Percentiles rank a stretch among this genome's conserved stretches.
Evolutionary conservation across 2,113 vertebrate genomes (phyloP).

Genomic region (Anser cygnoides): DNA sequence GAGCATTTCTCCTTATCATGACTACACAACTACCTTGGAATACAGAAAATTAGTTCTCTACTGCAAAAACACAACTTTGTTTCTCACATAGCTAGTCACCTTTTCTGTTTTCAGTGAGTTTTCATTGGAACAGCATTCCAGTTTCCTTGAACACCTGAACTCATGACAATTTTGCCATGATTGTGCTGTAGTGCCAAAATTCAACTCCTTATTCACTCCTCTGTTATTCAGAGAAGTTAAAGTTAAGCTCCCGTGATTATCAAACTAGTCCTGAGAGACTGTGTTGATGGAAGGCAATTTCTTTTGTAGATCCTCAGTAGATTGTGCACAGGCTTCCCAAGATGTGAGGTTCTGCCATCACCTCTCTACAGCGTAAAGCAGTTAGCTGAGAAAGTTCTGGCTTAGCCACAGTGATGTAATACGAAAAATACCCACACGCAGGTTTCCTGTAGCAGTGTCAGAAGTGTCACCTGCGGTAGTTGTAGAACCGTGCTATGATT

Average conservation of each 20-base stretch:
- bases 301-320: background rate
- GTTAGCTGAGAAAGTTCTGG: fast-evolving
- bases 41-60: too few species aligned
- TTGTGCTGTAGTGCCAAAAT: background rate
- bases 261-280: background rate
- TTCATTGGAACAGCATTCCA: background rate
- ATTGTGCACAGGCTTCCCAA: fast-evolving
- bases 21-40: too few species aligned
- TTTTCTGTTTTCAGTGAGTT: background rate
- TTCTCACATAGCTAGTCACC: background rate
- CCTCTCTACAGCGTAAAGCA: fast-evolving
- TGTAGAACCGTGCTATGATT: background rate
- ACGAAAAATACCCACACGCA: fast-evolving
- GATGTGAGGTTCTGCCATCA: too few species aligned
- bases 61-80: too few species aligned
- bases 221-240: background rate
- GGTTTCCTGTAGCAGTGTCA: background rate
- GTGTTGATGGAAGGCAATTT: background rate
- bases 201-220: too few species aligned
- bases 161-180: fast-evolving
- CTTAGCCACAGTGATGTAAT: fast-evolving
- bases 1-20: too few species aligned
- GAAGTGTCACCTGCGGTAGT: background rate
- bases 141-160: background rate
- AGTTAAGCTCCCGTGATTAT: background rate